A percentile compares a stretch with the other conserved stretches of the same genome.
phyloP scores from a whole-genome alignment of 2,113 vertebrate species.

The Genyomyrus donnyi region DNA sequence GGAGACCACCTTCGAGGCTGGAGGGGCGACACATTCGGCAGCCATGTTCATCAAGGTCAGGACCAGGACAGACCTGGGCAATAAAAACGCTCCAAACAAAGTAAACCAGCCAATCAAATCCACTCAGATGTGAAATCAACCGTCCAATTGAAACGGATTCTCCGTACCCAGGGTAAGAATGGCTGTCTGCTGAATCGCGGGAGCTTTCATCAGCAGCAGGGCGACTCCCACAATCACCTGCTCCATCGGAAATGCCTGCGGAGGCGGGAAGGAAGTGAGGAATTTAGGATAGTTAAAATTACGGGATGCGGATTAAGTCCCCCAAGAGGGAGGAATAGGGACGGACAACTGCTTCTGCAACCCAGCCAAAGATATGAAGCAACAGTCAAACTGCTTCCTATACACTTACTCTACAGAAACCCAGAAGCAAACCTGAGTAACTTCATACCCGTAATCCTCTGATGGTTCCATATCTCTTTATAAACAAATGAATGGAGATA shows the following conservation, averaged over 20 bases:
- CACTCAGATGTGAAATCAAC: background rate
- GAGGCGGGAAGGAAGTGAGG: constrained; percentile 12
- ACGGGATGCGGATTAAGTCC: constrained; percentile 11
- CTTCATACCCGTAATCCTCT: background rate
- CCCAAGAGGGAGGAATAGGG: background rate
- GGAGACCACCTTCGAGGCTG: constrained; percentile 69
- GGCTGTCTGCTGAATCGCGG: constrained; percentile 72
- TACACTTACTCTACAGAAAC: background rate
- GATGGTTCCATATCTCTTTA: background rate
- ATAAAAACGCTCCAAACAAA: background rate
- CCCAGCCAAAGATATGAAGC: background rate
- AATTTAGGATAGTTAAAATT: background rate
- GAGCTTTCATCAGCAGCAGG: constrained; percentile 70
- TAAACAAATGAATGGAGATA: background rate
- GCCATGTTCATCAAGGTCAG: background rate
- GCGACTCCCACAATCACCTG: constrained; percentile 68
- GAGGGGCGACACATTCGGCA: background rate
- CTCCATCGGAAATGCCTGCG: constrained; percentile 71
- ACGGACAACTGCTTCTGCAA: constrained; percentile 11
- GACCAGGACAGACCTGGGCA: background rate
- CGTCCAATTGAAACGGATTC: background rate
- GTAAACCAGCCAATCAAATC: background rate
- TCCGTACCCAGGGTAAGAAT: constrained; percentile 78
- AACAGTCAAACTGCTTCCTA: background rate
- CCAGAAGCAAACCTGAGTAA: background rate